Conservation (phyloP, 2,888 invertebrate genomes). For the Dryocosmus kuriphilus region DNA sequence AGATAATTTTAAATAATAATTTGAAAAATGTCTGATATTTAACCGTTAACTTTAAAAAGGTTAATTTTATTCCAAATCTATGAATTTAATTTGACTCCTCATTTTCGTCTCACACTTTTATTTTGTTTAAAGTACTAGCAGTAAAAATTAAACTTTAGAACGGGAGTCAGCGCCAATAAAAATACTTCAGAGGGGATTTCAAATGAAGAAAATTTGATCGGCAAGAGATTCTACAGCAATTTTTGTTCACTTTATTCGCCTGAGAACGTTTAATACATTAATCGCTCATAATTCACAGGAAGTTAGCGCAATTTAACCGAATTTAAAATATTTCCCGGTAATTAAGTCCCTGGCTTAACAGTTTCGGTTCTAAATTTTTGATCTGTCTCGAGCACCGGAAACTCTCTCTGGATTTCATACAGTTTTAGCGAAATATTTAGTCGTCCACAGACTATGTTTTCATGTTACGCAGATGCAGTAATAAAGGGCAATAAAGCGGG, state of each 20-base stretch:
- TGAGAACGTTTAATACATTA: neutral
- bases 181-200: neutral
- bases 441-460: neutral
- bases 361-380: slow-evolving; percentile 7
- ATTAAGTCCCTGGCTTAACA: slow-evolving; percentile 19
- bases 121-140: neutral
- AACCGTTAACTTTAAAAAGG: neutral
- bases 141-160: neutral
- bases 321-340: slow-evolving; percentile 4
- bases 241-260: neutral
- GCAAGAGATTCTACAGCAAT: neutral
- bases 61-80: neutral
- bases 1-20: no score
- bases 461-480: slow-evolving; percentile 10
- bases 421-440: slow-evolving; percentile 17
- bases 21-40: neutral
- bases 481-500: slow-evolving; percentile 37
- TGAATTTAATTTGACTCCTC: no score
- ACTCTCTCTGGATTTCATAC: slow-evolving; percentile 1
- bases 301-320: slow-evolving; percentile 5
- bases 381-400: slow-evolving; percentile 18
- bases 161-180: neutral
- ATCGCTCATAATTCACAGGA: neutral
- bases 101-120: no score
- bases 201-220: neutral